phyloP scores from a whole-genome alignment of 2,888 invertebrate species.

The Psylliodes chrysocephalus region DNA sequence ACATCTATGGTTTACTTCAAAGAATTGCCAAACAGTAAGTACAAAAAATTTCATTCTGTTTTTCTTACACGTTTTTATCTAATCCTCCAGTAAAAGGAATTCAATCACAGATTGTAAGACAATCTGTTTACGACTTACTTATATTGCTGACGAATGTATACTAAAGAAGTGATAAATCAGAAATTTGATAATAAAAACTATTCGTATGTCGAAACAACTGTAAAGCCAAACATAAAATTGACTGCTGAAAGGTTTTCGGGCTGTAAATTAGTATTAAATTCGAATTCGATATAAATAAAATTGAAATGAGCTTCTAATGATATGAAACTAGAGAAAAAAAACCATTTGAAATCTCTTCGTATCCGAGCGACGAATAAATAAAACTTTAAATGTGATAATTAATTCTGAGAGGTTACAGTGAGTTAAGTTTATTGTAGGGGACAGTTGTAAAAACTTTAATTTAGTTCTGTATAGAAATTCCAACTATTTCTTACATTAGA shows the following conservation, averaged over 20 bases:
- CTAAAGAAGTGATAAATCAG: neutral
- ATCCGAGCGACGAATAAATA: neutral
- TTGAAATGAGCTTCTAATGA: slow-evolving; percentile 8
- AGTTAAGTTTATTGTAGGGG: neutral
- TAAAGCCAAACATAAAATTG: neutral
- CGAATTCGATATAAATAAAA: slow-evolving; percentile 8
- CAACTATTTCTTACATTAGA: too few species aligned
- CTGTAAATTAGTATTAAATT: slow-evolving; percentile 13
- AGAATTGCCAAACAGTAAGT: too few species aligned
- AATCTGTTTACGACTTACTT: too few species aligned
- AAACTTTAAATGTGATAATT: slow-evolving; percentile 3
- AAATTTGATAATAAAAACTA: neutral
- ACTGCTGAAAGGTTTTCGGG: slow-evolving; percentile 3
- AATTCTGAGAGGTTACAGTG: neutral
- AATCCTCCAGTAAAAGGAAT: too few species aligned
- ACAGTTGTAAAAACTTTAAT: neutral
- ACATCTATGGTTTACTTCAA: too few species aligned
- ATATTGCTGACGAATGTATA: neutral
- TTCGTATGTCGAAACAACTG: neutral
- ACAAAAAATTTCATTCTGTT: too few species aligned
- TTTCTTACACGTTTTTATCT: too few species aligned
- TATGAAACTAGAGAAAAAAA: neutral
- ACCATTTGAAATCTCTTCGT: neutral
- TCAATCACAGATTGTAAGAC: too few species aligned
- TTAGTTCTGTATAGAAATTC: too few species aligned